These are phyloP conservation scores for Daubentonia madagascariensis DNA, from an alignment of 2,113 vertebrate genomes.

Conservation along the genomic window DNA sequence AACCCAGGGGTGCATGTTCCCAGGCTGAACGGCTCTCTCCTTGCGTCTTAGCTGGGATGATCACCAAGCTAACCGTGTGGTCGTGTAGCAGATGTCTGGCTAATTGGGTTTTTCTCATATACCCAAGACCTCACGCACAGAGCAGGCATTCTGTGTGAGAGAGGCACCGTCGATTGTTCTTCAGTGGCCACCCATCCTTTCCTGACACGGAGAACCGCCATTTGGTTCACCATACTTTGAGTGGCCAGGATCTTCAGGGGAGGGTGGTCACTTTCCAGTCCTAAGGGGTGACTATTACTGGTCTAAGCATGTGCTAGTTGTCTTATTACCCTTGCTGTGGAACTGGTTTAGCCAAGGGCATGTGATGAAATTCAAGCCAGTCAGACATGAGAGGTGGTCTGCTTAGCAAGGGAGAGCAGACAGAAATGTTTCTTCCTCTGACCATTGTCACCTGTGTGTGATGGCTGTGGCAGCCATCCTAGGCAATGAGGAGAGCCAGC, in stretches of 20 bases:
- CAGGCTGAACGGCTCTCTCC: background rate
- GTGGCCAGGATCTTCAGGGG: background rate
- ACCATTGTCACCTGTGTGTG: background rate
- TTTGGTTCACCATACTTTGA: background rate
- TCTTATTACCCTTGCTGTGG: background rate
- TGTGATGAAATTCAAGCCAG: background rate
- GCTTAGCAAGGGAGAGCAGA: background rate
- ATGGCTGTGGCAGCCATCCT: rapidly evolving
- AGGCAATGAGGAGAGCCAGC: background rate
- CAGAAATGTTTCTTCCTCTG: background rate
- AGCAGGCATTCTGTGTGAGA: background rate
- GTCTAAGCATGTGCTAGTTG: background rate
- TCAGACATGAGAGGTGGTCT: background rate
- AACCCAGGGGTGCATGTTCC: too few species aligned
- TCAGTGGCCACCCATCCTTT: background rate
- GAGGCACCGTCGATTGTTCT: background rate
- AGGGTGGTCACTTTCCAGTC: background rate
- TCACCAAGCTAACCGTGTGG: background rate
- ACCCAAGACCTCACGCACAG: background rate
- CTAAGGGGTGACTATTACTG: background rate
- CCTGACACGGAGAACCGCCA: background rate
- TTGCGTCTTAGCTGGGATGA: background rate
- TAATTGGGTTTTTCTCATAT: background rate
- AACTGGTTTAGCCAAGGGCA: background rate
- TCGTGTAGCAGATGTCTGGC: background rate